A percentile compares a stretch with the other conserved stretches of the same genome.
These are phyloP conservation scores for Syndactyla subalaris DNA, from an alignment of 2,797 vertebrate species.

Conservation along the genomic window DNA sequence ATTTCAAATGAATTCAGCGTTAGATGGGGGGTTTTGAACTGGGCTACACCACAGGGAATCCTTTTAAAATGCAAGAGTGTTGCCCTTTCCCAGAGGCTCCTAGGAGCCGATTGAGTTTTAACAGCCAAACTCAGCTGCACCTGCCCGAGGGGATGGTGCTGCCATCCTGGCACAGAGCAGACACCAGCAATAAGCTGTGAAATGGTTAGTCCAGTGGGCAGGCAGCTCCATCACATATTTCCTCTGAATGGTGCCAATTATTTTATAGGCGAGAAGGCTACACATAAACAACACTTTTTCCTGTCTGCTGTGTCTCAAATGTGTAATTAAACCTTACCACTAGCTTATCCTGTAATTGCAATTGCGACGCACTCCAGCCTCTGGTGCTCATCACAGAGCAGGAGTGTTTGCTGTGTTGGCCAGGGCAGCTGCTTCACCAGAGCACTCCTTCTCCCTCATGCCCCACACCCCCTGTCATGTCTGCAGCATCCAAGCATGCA, in stretches of 20 bases:
- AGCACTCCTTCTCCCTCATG: background rate
- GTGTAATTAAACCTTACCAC: slow-evolving; percentile 39
- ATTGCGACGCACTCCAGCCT: background rate
- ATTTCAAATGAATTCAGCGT: background rate
- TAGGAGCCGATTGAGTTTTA: background rate
- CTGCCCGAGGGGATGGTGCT: background rate
- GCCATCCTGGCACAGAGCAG: background rate
- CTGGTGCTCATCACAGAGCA: background rate
- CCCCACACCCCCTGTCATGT: background rate
- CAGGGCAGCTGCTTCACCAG: background rate
- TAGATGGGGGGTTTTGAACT: background rate
- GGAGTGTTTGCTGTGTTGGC: background rate
- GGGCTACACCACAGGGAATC: background rate
- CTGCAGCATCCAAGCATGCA: background rate
- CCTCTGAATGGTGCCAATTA: background rate
- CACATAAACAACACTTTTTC: background rate
- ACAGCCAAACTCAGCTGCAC: background rate
- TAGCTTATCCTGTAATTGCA: slow-evolving; percentile 11
- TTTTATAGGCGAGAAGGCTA: background rate
- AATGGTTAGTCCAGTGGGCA: background rate
- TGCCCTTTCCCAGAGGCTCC: background rate
- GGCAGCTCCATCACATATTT: background rate
- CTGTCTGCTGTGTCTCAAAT: slow-evolving; percentile 20
- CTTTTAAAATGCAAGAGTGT: background rate
- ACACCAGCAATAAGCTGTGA: background rate